phyloP scores from a whole-genome alignment of 2,888 invertebrate species.

The Apomyelois bistriatella region DNA sequence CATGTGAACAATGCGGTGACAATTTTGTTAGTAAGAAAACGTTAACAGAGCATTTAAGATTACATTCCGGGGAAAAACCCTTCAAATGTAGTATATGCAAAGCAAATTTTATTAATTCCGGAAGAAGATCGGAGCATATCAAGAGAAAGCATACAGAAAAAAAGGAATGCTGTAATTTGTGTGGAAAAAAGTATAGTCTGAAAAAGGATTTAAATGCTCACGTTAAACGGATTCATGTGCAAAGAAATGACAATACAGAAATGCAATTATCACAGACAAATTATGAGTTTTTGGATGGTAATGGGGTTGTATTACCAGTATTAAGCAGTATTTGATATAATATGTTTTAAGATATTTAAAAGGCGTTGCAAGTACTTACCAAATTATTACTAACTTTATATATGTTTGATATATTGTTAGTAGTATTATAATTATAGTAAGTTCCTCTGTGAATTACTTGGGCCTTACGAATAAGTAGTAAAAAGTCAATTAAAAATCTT shows the following conservation, averaged over 20 bases:
- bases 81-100: constrained; percentile 48
- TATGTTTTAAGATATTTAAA: not conserved
- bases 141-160: constrained; percentile 50
- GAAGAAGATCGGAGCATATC: constrained; percentile 49
- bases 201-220: constrained; percentile 53
- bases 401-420: too few relatives aligned
- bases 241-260: constrained; percentile 10
- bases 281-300: not conserved
- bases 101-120: constrained; percentile 45
- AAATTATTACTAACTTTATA: too few relatives aligned
- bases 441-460: too few relatives aligned
- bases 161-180: constrained; percentile 40
- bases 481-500: constrained; percentile 1
- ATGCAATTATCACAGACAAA: not conserved
- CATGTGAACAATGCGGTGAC: constrained; percentile 53
- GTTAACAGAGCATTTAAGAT: constrained; percentile 43
- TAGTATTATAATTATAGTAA: too few relatives aligned
- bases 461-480: too few relatives aligned
- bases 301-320: not conserved
- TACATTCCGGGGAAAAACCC: constrained; percentile 47
- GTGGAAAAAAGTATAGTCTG: constrained; percentile 52
- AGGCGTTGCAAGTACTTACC: too few relatives aligned
- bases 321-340: not conserved
- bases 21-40: constrained; percentile 46
- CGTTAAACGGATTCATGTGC: constrained; percentile 39